Evolutionary conservation across 1,140 invertebrate species (phyloP).

Genomic region (Phymorhynchus buccinoides): DNA sequence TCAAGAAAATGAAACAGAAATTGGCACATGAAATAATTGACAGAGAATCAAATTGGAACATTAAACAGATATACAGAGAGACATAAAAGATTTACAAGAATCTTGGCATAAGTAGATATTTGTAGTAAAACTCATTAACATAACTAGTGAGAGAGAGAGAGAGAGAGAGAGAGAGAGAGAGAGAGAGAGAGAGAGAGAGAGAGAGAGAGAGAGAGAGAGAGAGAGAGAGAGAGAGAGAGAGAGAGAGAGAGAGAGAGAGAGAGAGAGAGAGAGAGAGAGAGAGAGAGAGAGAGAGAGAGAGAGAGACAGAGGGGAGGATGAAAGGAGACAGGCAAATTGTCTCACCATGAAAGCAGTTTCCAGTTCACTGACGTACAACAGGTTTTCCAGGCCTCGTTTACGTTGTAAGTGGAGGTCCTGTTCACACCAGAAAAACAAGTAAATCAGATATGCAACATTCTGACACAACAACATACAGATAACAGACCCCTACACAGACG

Average conservation of each 20-base stretch:
- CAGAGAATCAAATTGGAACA: no score
- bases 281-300: background rate
- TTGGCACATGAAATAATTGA: no score
- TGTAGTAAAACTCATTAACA: no score
- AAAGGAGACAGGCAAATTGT: background rate
- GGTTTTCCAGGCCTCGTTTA: conserved; percentile 64
- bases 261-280: background rate
- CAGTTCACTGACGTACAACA: conserved; percentile 64
- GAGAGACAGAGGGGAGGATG: background rate
- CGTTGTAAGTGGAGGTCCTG: conserved; percentile 64
- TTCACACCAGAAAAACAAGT: background rate
- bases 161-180: no score
- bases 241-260: background rate
- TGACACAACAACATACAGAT: background rate
- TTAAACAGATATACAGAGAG: no score
- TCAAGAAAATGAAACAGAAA: no score
- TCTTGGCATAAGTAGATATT: no score
- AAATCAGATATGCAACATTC: no score
- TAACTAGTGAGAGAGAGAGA: no score
- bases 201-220: background rate
- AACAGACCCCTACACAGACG: no score
- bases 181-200: background rate
- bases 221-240: background rate
- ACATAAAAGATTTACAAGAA: no score
- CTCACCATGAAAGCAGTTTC: conserved; percentile 65